phyloP scores from a whole-genome alignment of 2,888 invertebrate genomes.

The Tricholauxania praeusta region DNA sequence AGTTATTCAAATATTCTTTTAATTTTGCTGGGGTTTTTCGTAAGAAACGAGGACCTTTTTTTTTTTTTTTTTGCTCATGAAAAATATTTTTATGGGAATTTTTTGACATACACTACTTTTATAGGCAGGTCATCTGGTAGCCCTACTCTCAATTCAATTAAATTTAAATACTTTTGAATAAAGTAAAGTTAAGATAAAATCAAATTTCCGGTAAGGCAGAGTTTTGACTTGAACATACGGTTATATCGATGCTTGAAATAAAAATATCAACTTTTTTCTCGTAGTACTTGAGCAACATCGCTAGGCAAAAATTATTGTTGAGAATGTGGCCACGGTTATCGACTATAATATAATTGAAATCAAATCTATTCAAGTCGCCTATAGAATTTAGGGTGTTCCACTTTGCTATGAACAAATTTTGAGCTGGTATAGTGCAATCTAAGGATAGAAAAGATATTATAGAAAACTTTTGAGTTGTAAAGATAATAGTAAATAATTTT shows the following conservation, averaged over 20 bases:
- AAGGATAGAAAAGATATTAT: neutral
- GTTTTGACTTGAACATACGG: constrained; percentile 51
- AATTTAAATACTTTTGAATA: too few species aligned
- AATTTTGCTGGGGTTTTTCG: too few species aligned
- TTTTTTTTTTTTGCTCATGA: too few species aligned
- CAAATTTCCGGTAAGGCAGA: too few species aligned
- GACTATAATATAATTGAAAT: constrained; percentile 62
- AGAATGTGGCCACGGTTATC: constrained; percentile 64
- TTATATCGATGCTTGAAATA: constrained; percentile 64
- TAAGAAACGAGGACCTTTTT: too few species aligned
- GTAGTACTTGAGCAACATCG: constrained; percentile 63
- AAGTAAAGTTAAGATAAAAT: too few species aligned
- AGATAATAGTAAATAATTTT: neutral
- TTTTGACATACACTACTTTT: too few species aligned
- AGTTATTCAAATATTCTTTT: too few species aligned
- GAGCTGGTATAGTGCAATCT: constrained; percentile 44
- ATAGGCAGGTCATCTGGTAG: too few species aligned
- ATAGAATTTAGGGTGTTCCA: constrained; percentile 62
- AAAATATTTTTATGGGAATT: too few species aligned
- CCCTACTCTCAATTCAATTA: too few species aligned
- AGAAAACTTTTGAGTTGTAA: neutral
- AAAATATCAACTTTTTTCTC: constrained; percentile 62
- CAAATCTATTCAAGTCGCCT: constrained; percentile 58
- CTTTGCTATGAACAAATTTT: constrained; percentile 62
- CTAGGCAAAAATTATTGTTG: constrained; percentile 62